Base-by-base conservation (phyloP, 64 coral and sea anemone genomes). In the Montipora cactus region DNA sequence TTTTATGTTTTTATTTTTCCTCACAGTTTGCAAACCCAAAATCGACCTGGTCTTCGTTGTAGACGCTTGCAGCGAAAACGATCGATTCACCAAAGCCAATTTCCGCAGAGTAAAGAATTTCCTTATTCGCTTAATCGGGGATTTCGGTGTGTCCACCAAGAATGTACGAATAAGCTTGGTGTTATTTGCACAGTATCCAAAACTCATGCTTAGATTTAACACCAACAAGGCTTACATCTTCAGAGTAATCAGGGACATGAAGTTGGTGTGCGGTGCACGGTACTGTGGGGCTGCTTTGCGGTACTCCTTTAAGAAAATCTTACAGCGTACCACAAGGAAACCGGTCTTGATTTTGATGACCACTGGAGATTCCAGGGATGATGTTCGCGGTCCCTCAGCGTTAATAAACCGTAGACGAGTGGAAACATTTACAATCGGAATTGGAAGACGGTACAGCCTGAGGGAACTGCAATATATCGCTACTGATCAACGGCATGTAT, bases 71-170 rank as follows among this genome's bases (percentile, higher is more conserved):
- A 67, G 83, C 37, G 77, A 62, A 45, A 86, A 93, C 76, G 67
- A 48, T 4, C 84, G 84, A 37, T 93, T 87, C 67, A 93, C 92
- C 10, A 88, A 78, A 44, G 82, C 83, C 19, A 93, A 93, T 48
- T 93, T 93, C 83, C 47, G 79, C 19, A 84, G 92, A 68, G 83
- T 93, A n/a, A 93, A 93, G 84, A 87, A 80, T 47, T 93, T 93
- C 75, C 45, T 93, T 44, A 88, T 79, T 28, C 69, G 83, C 9
- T 69, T 93, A 15, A 80, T 93, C 14, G 18, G 92, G 25, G 59
- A 83, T 13, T 64, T 93, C 14, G 75, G 83, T 46, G 57, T 93
- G 19, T 52, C 73, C 7, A 10, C 47, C 0, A 84, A 76, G 5
- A 67, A 64, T 14, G 92, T 88, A 0, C 92, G 92, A 57, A 67